Conservation (phyloP, 2,113 vertebrate genomes). For the Ascaphus truei region DNA sequence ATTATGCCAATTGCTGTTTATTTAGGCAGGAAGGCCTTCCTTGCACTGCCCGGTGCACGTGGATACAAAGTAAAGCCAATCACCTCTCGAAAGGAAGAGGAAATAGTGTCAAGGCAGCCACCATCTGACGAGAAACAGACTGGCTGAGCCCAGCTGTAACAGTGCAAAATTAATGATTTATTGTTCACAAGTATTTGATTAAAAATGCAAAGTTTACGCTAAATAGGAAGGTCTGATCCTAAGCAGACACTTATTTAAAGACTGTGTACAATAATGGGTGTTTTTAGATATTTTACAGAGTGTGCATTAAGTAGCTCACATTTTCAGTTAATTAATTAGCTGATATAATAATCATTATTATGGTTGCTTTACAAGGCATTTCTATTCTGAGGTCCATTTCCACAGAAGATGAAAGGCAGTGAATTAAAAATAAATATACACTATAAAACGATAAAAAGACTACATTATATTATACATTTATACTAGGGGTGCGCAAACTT, state of each 20-base stretch:
- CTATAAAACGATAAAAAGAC: too few relatives aligned
- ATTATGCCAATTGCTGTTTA: slow-evolving; percentile 18
- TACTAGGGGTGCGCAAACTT: too few relatives aligned
- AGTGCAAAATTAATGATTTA: slow-evolving; percentile 33
- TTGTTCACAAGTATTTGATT: slow-evolving; percentile 14
- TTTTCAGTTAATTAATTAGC: neutral
- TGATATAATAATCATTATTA: neutral
- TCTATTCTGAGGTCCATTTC: too few relatives aligned
- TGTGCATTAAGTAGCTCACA: neutral
- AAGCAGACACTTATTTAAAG: slow-evolving; percentile 9
- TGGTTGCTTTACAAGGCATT: too few relatives aligned
- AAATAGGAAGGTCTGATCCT: slow-evolving; percentile 8
- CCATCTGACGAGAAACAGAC: slow-evolving; percentile 25
- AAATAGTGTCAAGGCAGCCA: neutral
- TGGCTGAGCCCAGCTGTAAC: slow-evolving; percentile 14
- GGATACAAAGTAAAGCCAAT: neutral
- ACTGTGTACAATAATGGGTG: neutral
- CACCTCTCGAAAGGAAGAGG: slow-evolving; percentile 2
- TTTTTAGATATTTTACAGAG: neutral
- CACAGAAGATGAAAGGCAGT: too few relatives aligned
- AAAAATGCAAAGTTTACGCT: slow-evolving; percentile 10
- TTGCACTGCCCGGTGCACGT: neutral
- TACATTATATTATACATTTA: too few relatives aligned
- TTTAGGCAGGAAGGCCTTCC: slow-evolving; percentile 18
- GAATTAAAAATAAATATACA: too few relatives aligned